A percentile compares a stretch with the other conserved stretches of the same genome.
phyloP scores from a whole-genome alignment of 2,113 vertebrate species.

The Cavia porcellus region DNA sequence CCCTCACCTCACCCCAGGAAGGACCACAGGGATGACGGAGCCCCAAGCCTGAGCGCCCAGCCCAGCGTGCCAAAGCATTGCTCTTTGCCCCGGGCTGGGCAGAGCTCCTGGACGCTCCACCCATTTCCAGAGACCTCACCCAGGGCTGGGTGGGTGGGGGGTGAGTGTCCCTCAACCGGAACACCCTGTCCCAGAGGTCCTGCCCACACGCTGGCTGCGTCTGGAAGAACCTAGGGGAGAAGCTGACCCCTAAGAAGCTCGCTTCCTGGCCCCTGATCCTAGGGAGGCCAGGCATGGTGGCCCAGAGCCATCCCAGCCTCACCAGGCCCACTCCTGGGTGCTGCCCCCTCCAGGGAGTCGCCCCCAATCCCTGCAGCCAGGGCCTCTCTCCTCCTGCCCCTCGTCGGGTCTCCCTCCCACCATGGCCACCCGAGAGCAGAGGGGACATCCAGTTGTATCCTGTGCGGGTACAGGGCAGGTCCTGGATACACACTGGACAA shows the following conservation, averaged over 20 bases:
- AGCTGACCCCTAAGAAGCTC: background rate
- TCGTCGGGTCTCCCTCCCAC: background rate
- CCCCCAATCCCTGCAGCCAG: background rate
- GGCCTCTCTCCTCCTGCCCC: background rate
- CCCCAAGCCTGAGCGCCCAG: background rate
- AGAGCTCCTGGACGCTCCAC: background rate
- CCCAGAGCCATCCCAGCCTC: background rate
- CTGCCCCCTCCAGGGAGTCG: background rate
- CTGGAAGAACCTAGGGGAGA: background rate
- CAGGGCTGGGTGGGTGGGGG: too few relatives aligned
- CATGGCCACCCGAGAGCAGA: background rate
- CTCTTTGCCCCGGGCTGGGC: background rate
- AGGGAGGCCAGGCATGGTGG: background rate
- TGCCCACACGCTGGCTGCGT: accelerated
- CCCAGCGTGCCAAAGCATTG: accelerated
- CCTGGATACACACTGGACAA: background rate
- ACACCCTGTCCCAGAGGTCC: background rate
- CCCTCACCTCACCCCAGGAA: background rate
- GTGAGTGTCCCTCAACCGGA: accelerated
- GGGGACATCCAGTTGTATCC: background rate
- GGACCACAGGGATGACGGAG: accelerated
- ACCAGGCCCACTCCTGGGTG: background rate
- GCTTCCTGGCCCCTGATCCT: background rate
- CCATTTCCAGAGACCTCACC: background rate
- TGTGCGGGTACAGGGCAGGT: background rate